These are phyloP conservation scores for Biston stratarius DNA, from an alignment of 2,888 invertebrate genomes.

Conservation along the genomic window DNA sequence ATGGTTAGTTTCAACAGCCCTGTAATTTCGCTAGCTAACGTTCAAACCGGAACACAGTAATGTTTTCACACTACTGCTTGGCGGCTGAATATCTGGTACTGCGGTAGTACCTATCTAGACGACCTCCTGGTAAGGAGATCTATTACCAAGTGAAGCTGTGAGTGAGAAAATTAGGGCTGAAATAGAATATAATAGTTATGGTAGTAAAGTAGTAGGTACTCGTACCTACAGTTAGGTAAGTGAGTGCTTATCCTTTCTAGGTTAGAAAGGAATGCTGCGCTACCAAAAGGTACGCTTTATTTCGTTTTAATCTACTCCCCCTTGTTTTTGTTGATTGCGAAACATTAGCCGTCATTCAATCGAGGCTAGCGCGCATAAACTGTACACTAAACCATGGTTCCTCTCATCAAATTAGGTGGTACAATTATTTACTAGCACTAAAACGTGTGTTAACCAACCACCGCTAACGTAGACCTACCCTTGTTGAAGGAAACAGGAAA, in stretches of 20 bases:
- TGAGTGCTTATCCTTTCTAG: not conserved
- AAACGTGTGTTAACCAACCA: slow-evolving; percentile 72
- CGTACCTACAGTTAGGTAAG: not conserved
- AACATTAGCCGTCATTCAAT: slow-evolving; percentile 65
- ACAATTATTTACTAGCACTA: slow-evolving; percentile 84
- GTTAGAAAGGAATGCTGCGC: slow-evolving; percentile 8
- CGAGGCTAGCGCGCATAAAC: slow-evolving; percentile 73
- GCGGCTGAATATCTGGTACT: too few species aligned
- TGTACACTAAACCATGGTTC: slow-evolving; percentile 64
- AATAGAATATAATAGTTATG: too few species aligned
- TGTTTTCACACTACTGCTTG: too few species aligned
- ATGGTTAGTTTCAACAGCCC: too few species aligned
- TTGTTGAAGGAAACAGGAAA: slow-evolving; percentile 48
- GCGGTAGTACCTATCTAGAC: too few species aligned
- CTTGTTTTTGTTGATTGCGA: slow-evolving; percentile 58
- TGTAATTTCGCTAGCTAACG: too few species aligned
- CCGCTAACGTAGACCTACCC: slow-evolving; percentile 68
- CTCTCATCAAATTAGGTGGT: slow-evolving; percentile 83
- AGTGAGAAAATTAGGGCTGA: too few species aligned
- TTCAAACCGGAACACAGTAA: too few species aligned
- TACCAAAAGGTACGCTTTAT: slow-evolving; percentile 43
- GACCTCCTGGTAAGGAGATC: too few species aligned
- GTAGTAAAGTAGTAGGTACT: too few species aligned
- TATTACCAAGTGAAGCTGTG: too few species aligned
- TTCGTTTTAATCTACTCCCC: slow-evolving; percentile 45